A percentile compares a stretch with the other conserved stretches of the same genome.
Evolutionary conservation across 1,140 invertebrate species (phyloP).

Genomic region (Drosophila ogumai): DNA sequence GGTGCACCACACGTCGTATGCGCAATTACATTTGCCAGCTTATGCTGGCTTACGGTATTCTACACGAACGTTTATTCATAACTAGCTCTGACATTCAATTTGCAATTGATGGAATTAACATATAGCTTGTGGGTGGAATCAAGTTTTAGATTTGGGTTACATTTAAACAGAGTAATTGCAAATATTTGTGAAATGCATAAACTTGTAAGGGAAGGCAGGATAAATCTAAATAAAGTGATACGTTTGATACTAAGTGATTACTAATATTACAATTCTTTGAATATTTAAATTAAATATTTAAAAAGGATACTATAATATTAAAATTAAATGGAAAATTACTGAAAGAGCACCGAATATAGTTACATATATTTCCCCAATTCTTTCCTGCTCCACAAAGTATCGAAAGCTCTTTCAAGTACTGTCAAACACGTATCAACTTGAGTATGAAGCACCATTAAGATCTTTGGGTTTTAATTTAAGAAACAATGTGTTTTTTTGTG

Average conservation of each 20-base stretch:
- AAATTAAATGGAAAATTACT: neutral
- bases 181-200: constrained; percentile 2
- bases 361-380: neutral
- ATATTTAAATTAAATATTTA: neutral
- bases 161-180: constrained; percentile 2
- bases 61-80: constrained; percentile 6
- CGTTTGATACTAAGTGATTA: neutral
- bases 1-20: constrained; percentile 31
- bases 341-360: neutral
- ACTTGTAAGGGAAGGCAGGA: neutral
- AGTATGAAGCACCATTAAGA: constrained; percentile 35
- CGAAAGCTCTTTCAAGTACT: constrained; percentile 22
- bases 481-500: constrained; percentile 41
- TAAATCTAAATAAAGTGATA: neutral
- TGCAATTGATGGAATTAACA: constrained; percentile 39
- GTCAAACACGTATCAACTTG: constrained; percentile 30
- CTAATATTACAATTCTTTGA: neutral
- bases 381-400: constrained; percentile 1
- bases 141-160: constrained; percentile 3
- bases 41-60: constrained; percentile 35
- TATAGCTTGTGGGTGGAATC: constrained; percentile 2
- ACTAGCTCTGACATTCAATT: constrained; percentile 32
- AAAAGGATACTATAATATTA: neutral
- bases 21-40: constrained; percentile 37
- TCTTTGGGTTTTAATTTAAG: constrained; percentile 42